A percentile compares a stretch with the other conserved stretches of the same genome.
phyloP scores from a whole-genome alignment of 2,797 vertebrate genomes.

The Sus cebifrons region DNA sequence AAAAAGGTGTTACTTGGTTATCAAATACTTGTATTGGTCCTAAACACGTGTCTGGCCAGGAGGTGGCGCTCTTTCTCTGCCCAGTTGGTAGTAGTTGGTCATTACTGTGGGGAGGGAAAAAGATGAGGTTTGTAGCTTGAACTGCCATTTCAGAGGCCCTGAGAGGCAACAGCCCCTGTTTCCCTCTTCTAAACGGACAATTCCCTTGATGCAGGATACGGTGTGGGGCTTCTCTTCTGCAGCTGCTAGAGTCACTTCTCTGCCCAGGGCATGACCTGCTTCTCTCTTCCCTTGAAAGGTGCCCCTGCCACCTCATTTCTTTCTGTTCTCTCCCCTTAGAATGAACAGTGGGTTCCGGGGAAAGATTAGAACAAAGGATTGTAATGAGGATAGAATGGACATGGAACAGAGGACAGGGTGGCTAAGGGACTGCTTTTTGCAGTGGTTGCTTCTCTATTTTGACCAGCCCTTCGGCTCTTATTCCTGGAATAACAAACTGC shows the following conservation, averaged over 20 bases:
- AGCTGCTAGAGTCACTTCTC: neutral
- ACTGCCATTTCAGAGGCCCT: neutral
- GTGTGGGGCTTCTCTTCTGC: neutral
- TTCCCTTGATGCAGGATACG: neutral
- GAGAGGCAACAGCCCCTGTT: accelerated
- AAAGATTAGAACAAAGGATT: neutral
- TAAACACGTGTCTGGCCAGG: slow-evolving; percentile 35
- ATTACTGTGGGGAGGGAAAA: slow-evolving; percentile 71
- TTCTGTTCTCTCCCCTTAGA: neutral
- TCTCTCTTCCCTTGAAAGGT: neutral
- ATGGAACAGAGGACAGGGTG: neutral
- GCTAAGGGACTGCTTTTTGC: neutral
- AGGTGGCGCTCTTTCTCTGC: slow-evolving; percentile 74
- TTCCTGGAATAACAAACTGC: neutral
- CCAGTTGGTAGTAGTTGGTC: neutral
- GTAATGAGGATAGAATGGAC: neutral
- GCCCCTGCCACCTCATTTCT: neutral
- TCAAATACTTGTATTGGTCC: neutral
- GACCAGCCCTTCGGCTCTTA: neutral
- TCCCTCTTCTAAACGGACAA: neutral
- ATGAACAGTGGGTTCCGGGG: neutral
- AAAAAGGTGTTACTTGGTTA: neutral
- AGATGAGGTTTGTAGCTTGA: neutral
- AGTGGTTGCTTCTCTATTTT: neutral
- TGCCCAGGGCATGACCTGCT: neutral